A percentile compares a stretch with the other conserved stretches of the same genome.
These are phyloP conservation scores for Ptychodera flava DNA, from an alignment of 35 echinoderm and acorn worm species.

Conservation along the genomic window DNA sequence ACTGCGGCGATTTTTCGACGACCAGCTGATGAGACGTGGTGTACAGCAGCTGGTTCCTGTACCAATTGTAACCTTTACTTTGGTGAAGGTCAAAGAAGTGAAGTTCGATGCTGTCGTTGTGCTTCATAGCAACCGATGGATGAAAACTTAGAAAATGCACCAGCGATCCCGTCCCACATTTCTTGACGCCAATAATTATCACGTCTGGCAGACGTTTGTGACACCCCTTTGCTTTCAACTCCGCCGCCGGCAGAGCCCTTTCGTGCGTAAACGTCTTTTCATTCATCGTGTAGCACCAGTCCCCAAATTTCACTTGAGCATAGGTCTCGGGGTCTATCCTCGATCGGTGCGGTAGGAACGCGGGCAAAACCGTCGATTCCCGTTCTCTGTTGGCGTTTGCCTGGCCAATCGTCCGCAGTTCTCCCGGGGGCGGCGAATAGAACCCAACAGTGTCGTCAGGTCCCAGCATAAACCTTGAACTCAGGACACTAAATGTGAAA, in stretches of 20 bases:
- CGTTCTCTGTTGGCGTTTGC: too few relatives aligned
- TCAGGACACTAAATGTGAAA: background rate
- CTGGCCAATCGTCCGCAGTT: too few relatives aligned
- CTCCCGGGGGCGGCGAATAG: too few relatives aligned
- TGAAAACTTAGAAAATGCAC: constrained; percentile 68
- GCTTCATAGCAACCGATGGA: constrained; percentile 40
- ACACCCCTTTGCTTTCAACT: constrained; percentile 19
- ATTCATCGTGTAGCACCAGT: background rate
- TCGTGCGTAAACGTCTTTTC: background rate
- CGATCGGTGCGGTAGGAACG: background rate
- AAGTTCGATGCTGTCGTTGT: constrained; percentile 17
- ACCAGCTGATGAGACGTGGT: constrained; percentile 18
- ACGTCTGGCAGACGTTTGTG: constrained; percentile 57
- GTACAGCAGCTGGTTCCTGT: constrained; percentile 28
- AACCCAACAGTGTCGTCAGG: too few relatives aligned
- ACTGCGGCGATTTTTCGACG: constrained; percentile 57
- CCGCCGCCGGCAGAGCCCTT: background rate
- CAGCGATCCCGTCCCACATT: constrained; percentile 69
- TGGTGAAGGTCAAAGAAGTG: constrained; percentile 32
- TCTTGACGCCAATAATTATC: constrained; percentile 78
- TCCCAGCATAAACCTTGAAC: too few relatives aligned
- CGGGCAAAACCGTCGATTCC: background rate
- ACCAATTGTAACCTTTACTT: constrained; percentile 16
- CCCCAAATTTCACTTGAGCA: background rate
- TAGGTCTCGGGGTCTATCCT: background rate